These are phyloP conservation scores for Callyntrura guangdongensis DNA, from an alignment of 2,888 invertebrate species.

Conservation along the genomic window DNA sequence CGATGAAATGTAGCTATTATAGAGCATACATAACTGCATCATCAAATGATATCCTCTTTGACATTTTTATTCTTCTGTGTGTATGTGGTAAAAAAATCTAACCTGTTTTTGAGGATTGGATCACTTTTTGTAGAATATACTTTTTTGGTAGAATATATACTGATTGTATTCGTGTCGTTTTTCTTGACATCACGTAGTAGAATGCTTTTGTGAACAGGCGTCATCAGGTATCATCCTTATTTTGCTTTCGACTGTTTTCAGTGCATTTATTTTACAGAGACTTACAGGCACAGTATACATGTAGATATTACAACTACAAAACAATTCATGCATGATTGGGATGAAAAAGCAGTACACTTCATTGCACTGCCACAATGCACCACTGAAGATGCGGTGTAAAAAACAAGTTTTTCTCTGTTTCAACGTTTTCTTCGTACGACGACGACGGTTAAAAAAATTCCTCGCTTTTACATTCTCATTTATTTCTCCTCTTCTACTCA, in stretches of 20 bases:
- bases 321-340: slow-evolving; percentile 74
- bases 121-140: slow-evolving; percentile 51
- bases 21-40: background rate
- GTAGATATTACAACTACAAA: slow-evolving; percentile 1
- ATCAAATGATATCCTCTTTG: slow-evolving; percentile 70
- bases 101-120: slow-evolving; percentile 71
- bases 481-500: slow-evolving; percentile 59
- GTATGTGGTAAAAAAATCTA: slow-evolving; percentile 66
- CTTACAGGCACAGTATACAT: background rate
- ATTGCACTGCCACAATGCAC: slow-evolving; percentile 66
- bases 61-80: slow-evolving; percentile 72
- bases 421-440: slow-evolving; percentile 45
- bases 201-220: slow-evolving; percentile 68
- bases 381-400: slow-evolving; percentile 61
- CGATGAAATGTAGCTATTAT: background rate
- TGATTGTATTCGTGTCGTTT: slow-evolving; percentile 68
- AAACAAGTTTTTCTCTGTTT: slow-evolving; percentile 74
- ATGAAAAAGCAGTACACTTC: slow-evolving; percentile 68
- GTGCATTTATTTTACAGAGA: slow-evolving; percentile 26
- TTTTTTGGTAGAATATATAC: slow-evolving; percentile 3
- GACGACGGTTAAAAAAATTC: slow-evolving; percentile 51
- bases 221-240: slow-evolving; percentile 73
- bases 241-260: slow-evolving; percentile 48
- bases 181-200: slow-evolving; percentile 73
- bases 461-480: slow-evolving; percentile 67